These are phyloP conservation scores for Drosophila falleni DNA, from an alignment of 2,888 invertebrate species.

Conservation along the genomic window DNA sequence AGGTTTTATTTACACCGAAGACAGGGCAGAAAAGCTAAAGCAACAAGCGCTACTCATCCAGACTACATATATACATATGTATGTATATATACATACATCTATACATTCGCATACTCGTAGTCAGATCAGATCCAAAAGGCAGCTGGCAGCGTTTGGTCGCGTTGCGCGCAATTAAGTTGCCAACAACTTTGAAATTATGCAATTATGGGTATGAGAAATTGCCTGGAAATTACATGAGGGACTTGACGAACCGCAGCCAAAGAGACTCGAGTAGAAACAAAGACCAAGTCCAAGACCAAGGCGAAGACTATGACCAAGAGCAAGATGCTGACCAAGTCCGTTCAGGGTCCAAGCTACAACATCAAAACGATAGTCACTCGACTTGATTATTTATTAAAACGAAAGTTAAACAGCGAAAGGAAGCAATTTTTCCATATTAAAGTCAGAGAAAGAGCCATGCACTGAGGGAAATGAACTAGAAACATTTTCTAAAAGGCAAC, in stretches of 20 bases:
- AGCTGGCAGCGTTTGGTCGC: slow-evolving; percentile 58
- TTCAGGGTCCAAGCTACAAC: slow-evolving; percentile 11
- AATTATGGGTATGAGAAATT: slow-evolving; percentile 84
- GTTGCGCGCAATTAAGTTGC: slow-evolving; percentile 84
- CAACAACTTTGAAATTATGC: slow-evolving; percentile 85
- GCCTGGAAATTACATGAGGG: slow-evolving; percentile 81
- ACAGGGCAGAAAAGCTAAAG: slow-evolving; percentile 27
- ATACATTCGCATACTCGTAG: slow-evolving; percentile 2
- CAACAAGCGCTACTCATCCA: slow-evolving; percentile 1
- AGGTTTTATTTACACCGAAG: slow-evolving; percentile 80
- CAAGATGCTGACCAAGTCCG: slow-evolving; percentile 2
- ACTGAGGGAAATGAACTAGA: slow-evolving; percentile 2
- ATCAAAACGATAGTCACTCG: slow-evolving; percentile 60
- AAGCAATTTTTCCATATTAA: slow-evolving; percentile 76
- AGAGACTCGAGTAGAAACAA: slow-evolving; percentile 10
- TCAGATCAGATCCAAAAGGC: slow-evolving; percentile 22
- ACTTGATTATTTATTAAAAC: slow-evolving; percentile 80
- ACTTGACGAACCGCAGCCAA: slow-evolving; percentile 75
- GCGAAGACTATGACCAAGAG: slow-evolving; percentile 8
- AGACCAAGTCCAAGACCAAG: slow-evolving; percentile 9
- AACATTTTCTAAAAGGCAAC: neutral
- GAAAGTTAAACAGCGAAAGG: slow-evolving; percentile 80
- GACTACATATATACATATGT: neutral
- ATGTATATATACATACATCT: neutral
- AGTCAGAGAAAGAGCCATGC: slow-evolving; percentile 21